Conservation (phyloP, 2,113 vertebrate species). For the Xenopus borealis region DNA sequence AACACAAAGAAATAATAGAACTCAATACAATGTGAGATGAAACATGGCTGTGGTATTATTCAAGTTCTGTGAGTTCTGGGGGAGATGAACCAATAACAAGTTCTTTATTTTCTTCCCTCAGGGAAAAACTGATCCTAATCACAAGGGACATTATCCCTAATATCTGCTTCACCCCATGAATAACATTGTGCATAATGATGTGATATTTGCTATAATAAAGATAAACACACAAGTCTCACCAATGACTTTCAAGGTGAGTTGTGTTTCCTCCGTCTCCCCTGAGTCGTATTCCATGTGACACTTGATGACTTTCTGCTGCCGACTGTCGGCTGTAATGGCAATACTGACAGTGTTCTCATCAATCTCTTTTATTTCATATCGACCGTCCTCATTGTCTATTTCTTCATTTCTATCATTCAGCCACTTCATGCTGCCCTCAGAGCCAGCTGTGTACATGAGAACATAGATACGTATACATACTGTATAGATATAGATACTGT, state of each 20-base stretch:
- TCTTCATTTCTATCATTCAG: not conserved
- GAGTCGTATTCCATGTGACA: conserved; percentile 14
- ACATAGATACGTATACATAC: too few species aligned
- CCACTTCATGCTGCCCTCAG: conserved; percentile 24
- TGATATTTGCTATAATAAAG: too few species aligned
- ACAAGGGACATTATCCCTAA: too few species aligned
- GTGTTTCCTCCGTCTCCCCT: not conserved
- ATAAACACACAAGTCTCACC: not conserved
- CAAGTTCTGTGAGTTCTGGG: too few species aligned
- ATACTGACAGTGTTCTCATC: conserved; percentile 1
- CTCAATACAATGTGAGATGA: too few species aligned
- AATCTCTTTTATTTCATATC: not conserved
- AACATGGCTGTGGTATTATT: too few species aligned
- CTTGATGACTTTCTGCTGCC: not conserved
- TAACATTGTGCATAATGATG: too few species aligned
- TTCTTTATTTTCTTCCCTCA: too few species aligned
- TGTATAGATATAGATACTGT: too few species aligned
- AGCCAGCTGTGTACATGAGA: not conserved
- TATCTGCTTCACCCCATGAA: not conserved
- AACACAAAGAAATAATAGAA: not conserved
- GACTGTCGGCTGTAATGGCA: not conserved
- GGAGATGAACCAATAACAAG: too few species aligned
- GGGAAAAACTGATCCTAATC: too few species aligned
- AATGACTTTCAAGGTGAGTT: conserved; percentile 11
- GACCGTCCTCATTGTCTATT: not conserved